Evolutionary conservation across 2,797 vertebrate species (phyloP).

Genomic region (Periophthalmus magnuspinnatus): DNA sequence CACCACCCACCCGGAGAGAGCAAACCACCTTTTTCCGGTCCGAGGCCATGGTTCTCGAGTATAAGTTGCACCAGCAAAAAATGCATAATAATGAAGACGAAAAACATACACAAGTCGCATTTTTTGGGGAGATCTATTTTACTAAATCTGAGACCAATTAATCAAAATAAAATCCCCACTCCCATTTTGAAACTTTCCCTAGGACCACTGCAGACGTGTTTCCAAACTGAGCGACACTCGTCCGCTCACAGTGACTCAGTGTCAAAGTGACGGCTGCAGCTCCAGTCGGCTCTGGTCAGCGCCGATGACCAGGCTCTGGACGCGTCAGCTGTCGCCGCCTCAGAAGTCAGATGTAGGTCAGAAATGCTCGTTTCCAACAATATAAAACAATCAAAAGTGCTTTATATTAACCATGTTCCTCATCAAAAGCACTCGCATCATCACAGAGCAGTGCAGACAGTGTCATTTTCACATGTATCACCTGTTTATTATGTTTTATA

Average conservation of each 20-base stretch:
- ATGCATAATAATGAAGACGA: too few relatives aligned
- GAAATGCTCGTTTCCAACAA: neutral
- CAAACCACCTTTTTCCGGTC: too few relatives aligned
- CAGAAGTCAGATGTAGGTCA: neutral
- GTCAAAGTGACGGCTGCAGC: constrained; percentile 6
- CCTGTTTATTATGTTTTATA: neutral
- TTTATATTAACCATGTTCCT: neutral
- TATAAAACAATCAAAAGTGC: neutral
- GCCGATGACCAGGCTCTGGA: constrained; percentile 25
- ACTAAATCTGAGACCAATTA: too few relatives aligned
- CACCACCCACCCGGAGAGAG: too few relatives aligned
- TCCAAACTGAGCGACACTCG: constrained; percentile 15
- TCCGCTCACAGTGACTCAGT: constrained; percentile 40
- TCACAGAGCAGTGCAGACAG: neutral
- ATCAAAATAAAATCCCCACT: neutral
- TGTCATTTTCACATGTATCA: too few relatives aligned
- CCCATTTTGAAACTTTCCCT: neutral
- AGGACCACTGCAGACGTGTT: constrained; percentile 10
- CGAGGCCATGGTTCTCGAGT: too few relatives aligned
- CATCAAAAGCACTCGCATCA: neutral
- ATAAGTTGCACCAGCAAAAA: too few relatives aligned
- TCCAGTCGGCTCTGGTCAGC: constrained; percentile 39
- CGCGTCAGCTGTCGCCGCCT: constrained; percentile 5
- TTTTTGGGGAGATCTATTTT: too few relatives aligned
- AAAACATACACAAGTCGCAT: too few relatives aligned